Percentiles rank a stretch among this genome's conserved stretches.
phyloP scores from a whole-genome alignment of 2,797 vertebrate species.

The Sebastes nivosus region DNA sequence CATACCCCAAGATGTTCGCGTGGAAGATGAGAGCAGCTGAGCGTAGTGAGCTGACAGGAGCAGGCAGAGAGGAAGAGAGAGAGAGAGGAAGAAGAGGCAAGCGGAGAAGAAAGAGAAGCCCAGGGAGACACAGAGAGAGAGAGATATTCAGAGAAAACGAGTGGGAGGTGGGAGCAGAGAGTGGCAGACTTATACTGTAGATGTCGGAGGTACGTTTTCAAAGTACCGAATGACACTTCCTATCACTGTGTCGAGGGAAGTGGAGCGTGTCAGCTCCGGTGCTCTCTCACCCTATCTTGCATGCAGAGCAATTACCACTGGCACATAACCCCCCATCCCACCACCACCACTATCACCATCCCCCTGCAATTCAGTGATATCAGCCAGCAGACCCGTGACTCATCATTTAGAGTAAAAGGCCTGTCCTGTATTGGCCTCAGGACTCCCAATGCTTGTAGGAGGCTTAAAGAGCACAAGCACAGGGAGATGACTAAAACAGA shows the following conservation, averaged over 20 bases:
- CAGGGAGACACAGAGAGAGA: slow-evolving; percentile 6
- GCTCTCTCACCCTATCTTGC: slow-evolving; percentile 49
- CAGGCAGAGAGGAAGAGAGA: slow-evolving; percentile 7
- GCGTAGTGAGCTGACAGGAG: slow-evolving; percentile 46
- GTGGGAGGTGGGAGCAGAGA: slow-evolving; percentile 38
- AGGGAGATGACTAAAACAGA: slow-evolving; percentile 16
- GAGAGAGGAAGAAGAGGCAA: not conserved
- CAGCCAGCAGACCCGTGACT: slow-evolving; percentile 59
- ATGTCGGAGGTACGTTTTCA: slow-evolving; percentile 45
- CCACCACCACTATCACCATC: not conserved
- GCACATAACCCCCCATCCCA: not conserved
- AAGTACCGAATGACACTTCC: slow-evolving; percentile 68
- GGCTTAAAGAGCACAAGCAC: slow-evolving; percentile 12
- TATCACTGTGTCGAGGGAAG: slow-evolving; percentile 55
- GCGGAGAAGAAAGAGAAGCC: slow-evolving; percentile 3
- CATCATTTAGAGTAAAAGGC: slow-evolving; percentile 59
- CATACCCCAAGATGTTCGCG: slow-evolving; percentile 34
- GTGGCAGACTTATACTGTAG: slow-evolving; percentile 40
- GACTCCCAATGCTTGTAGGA: slow-evolving; percentile 13
- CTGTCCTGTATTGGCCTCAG: slow-evolving; percentile 33
- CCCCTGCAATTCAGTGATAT: slow-evolving; percentile 38
- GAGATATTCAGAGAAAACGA: slow-evolving; percentile 4
- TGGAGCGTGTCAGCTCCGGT: slow-evolving; percentile 60
- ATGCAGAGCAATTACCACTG: slow-evolving; percentile 59
- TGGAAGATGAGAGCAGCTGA: slow-evolving; percentile 46